Base-by-base conservation (phyloP, 2,888 invertebrate species). In the Exocentrus adspersus region DNA sequence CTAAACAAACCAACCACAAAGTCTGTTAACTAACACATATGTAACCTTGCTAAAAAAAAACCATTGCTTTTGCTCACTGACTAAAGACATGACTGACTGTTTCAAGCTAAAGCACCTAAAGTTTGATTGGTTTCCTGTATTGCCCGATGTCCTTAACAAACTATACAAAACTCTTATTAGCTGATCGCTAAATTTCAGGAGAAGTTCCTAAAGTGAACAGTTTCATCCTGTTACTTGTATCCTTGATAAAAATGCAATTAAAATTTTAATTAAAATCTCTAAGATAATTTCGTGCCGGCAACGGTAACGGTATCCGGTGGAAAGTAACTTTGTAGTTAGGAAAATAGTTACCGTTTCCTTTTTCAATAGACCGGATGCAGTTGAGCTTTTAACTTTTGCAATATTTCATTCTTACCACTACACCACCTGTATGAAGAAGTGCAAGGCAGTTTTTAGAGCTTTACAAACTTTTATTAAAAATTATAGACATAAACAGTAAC, bases 201-300 rank as follows among this genome's bases (percentile, higher is more conserved):
- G 43, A 17, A 24, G 3, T 7, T 24, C 4, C 43, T 5, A 37
- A 19, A 37, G 52, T 20, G 41, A 37, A 37, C 32, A 53, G 17
- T 53, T 21, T 20, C 21, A 16, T 42, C 21, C 53, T 14, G 20
- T 41, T 53, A 53, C n/a, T 37, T n/a, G 37, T 5, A 37, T 37
- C n/a, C 2, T 37, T 12, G 37, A 37, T 37, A 37, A 37, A 32
- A 37, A 37, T 37, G 37, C 2, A 37, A 37, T 37, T 37, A 37
- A n/a, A 37, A 12, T 37, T 37, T 37, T 37, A 37, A 37, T 37
- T 37, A 37, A 32, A 37, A 37, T n/a, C 37, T 37, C 37, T 14
- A 37, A 37, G 37, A 12, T 12, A n/a, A 37, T 37, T 37, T 2
- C 2, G 12, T 37, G n/a, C 37, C 37, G 37, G 37, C 37, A 37